A percentile compares a stretch with the other conserved stretches of the same genome.
Conservation (phyloP, 2,888 invertebrate genomes). For the Idaea dimidiata region DNA sequence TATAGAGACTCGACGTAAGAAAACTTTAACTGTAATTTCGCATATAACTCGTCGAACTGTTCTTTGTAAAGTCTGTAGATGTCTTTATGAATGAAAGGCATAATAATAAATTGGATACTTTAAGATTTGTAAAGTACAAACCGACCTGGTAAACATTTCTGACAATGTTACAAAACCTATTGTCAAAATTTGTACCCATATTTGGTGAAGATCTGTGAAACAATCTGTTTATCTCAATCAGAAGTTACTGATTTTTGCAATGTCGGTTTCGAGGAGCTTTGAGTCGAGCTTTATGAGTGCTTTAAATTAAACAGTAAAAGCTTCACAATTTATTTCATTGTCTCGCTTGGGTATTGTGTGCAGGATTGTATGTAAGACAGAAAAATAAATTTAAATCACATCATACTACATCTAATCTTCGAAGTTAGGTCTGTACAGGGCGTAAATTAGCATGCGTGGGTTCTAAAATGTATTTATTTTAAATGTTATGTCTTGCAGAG, state of each 20-base stretch:
- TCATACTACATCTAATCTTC: too few relatives aligned
- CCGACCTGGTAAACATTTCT: not conserved
- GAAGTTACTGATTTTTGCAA: not conserved
- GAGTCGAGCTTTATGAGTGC: not conserved
- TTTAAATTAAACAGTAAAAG: slow-evolving; percentile 1
- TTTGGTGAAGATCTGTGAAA: not conserved
- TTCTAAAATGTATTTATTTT: too few relatives aligned
- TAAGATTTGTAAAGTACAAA: not conserved
- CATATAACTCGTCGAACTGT: too few relatives aligned
- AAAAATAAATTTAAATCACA: not conserved
- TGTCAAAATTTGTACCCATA: not conserved
- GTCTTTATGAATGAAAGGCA: too few relatives aligned
- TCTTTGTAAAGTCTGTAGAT: too few relatives aligned
- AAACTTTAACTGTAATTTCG: too few relatives aligned
- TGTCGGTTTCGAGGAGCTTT: not conserved
- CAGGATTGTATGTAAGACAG: not conserved
- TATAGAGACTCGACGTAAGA: too few relatives aligned
- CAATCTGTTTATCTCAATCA: not conserved
- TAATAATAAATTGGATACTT: too few relatives aligned
- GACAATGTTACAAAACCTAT: not conserved
- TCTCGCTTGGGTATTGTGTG: not conserved
- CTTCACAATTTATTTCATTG: not conserved
- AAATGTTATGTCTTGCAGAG: slow-evolving; percentile 38
- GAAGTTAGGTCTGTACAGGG: too few relatives aligned
- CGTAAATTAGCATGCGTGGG: too few relatives aligned